Base-by-base conservation (phyloP, 2,888 invertebrate species). In the Lomographa bimaculata region DNA sequence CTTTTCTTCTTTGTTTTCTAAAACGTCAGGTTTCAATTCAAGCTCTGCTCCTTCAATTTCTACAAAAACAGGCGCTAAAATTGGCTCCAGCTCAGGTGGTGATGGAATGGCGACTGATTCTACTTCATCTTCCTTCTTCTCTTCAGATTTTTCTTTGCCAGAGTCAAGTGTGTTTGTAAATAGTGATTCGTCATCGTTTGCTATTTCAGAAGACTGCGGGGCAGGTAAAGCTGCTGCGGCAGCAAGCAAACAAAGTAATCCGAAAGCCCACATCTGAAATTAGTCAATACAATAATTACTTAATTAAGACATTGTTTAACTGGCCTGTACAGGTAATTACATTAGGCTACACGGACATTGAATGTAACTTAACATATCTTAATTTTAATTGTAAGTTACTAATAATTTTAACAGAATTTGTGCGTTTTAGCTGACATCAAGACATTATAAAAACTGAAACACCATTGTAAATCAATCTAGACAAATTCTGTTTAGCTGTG, bases 251-350 rank as follows among this genome's bases (percentile, higher is more conserved):
- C 65, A 74, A 3, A 79, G 17, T 6, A 70, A 28, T 5, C 54
- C 59, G 17, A 71, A 6, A 0, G 54, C 14, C 39, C 59, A 46
- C 77, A 78, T 77, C 79, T 77, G 57, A 14, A 64, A 69, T n/a
- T n/a, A n/a, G n/a, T n/a, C n/a, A n/a, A n/a, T n/a, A n/a, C n/a
- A n/a, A n/a, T n/a, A n/a, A n/a, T n/a, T n/a, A n/a, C n/a, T n/a
- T n/a, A n/a, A n/a, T n/a, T n/a, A n/a, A n/a, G n/a, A n/a, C n/a
- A n/a, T n/a, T n/a, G n/a, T n/a, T n/a, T n/a, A n/a, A n/a, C n/a
- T n/a, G n/a, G n/a, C n/a, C n/a, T n/a, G n/a, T n/a, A n/a, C n/a
- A n/a, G n/a, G n/a, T n/a, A n/a, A n/a, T n/a, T n/a, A n/a, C n/a
- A n/a, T n/a, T n/a, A n/a, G n/a, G n/a, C n/a, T n/a, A n/a, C n/a